Conservation (phyloP, 2,797 vertebrate genomes). For the Australoheros facetus region DNA sequence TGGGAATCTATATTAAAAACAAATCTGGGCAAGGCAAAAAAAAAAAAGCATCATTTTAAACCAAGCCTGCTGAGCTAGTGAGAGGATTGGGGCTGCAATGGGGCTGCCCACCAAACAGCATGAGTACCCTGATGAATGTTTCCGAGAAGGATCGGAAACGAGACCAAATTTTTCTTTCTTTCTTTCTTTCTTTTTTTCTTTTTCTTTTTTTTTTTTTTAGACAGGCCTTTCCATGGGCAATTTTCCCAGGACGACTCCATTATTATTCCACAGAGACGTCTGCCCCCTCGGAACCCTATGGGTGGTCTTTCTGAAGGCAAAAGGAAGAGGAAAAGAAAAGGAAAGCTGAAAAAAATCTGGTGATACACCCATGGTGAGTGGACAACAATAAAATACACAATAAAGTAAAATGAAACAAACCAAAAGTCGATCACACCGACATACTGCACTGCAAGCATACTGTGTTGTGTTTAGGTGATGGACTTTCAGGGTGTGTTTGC, state of each 20-base stretch:
- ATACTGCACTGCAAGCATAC: constrained; percentile 6
- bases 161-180: constrained; percentile 77
- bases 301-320: constrained; percentile 82
- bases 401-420: constrained; percentile 59
- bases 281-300: constrained; percentile 81
- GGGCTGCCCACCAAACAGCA: constrained; percentile 61
- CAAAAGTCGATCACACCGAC: constrained; percentile 11
- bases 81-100: constrained; percentile 35
- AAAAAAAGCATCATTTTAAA: constrained; percentile 5
- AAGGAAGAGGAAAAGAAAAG: constrained; percentile 74
- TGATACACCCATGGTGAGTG: constrained; percentile 68
- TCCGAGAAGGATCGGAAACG: constrained; percentile 78
- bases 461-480: background rate
- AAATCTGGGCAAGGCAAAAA: background rate
- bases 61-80: constrained; percentile 13
- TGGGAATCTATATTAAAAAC: constrained; percentile 1
- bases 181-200: constrained; percentile 52
- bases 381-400: constrained; percentile 72
- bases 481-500: background rate
- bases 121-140: constrained; percentile 78
- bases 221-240: constrained; percentile 78
- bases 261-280: constrained; percentile 84
- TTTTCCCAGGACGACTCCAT: constrained; percentile 84
- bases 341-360: constrained; percentile 53
- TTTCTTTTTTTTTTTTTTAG: constrained; percentile 50